A percentile compares a stretch with the other conserved stretches of the same genome.
Conservation (phyloP, 92 coral and sea anemone genomes). For the Desmophyllum pertusum region DNA sequence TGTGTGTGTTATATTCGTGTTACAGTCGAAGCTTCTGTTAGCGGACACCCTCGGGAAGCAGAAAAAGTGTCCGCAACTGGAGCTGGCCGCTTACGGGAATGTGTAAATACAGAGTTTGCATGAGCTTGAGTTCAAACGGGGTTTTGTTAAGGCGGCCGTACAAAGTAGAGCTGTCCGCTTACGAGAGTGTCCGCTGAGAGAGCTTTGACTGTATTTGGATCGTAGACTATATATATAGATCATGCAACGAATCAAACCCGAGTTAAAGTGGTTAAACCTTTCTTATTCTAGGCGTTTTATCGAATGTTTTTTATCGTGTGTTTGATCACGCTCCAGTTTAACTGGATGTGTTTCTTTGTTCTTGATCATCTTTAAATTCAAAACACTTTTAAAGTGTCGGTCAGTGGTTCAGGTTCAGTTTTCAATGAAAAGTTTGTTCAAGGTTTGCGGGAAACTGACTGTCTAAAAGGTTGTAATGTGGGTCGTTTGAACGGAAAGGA, state of each 20-base stretch:
- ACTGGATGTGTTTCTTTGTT: constrained; percentile 27
- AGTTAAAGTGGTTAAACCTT: constrained; percentile 3
- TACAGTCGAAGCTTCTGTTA: too few species aligned
- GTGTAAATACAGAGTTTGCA: too few species aligned
- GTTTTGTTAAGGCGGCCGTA: too few species aligned
- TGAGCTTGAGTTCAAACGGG: too few species aligned
- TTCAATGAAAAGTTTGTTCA: constrained; percentile 13
- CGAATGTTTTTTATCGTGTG: constrained; percentile 7
- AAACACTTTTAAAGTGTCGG: constrained; percentile 29
- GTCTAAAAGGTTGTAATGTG: not conserved
- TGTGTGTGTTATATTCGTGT: constrained; percentile 13
- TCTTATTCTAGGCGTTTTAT: constrained; percentile 2
- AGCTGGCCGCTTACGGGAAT: too few species aligned
- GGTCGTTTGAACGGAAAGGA: not conserved
- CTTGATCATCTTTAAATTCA: not conserved
- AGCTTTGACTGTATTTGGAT: too few species aligned
- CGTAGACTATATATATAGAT: not conserved
- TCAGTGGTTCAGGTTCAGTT: not conserved
- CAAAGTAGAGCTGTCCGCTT: too few species aligned
- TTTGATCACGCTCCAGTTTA: constrained; percentile 31
- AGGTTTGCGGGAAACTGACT: not conserved
- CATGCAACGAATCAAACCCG: constrained; percentile 6
- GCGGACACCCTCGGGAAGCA: too few species aligned
- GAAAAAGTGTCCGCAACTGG: too few species aligned
- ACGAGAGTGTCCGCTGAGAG: too few species aligned